phyloP scores from a whole-genome alignment of 2,797 vertebrate genomes.

The Manis pentadactyla region DNA sequence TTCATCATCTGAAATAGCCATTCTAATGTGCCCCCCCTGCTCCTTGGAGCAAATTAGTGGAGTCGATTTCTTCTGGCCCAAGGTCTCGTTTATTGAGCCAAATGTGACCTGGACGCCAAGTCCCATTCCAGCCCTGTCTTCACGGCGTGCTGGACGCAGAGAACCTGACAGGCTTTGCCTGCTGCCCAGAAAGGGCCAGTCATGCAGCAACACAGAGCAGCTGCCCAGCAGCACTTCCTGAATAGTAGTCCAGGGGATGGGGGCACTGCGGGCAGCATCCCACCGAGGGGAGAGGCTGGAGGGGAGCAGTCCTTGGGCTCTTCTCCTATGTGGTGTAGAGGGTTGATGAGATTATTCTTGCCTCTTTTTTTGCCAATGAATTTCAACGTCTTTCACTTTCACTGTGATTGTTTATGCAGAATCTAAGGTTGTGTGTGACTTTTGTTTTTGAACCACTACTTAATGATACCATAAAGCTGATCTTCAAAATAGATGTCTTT shows the following conservation, averaged over 20 bases:
- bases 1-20: not conserved
- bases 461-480: not conserved
- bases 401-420: not conserved
- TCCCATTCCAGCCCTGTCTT: not conserved
- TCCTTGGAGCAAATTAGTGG: not conserved
- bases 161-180: not conserved
- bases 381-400: not conserved
- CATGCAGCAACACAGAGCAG: rapidly evolving
- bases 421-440: rapidly evolving
- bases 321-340: rapidly evolving
- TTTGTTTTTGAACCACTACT: not conserved
- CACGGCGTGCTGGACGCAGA: not conserved
- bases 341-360: rapidly evolving
- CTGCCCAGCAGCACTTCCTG: rapidly evolving
- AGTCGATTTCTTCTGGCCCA: not conserved
- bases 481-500: not conserved
- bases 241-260: rapidly evolving
- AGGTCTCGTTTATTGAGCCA: not conserved
- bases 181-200: not conserved
- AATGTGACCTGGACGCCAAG: not conserved
- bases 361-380: not conserved
- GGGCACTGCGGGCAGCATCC: not conserved
- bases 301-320: rapidly evolving
- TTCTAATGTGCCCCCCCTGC: not conserved
- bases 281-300: rapidly evolving